Percentiles rank a stretch among this genome's conserved stretches.
phyloP scores from a whole-genome alignment of 2,113 vertebrate genomes.

The Gopherus flavomarginatus region DNA sequence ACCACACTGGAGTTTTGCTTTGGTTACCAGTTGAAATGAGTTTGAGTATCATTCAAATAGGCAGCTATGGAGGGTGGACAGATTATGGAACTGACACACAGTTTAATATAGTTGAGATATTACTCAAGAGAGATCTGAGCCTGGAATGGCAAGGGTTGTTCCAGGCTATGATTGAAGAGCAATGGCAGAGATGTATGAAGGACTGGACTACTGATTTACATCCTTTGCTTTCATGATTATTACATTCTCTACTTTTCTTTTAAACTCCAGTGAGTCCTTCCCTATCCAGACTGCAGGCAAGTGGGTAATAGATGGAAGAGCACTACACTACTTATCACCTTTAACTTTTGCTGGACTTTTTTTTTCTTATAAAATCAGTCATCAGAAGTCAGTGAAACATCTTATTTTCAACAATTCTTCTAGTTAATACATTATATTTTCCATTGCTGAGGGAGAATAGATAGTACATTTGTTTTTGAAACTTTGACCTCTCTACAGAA shows the following conservation, averaged over 20 bases:
- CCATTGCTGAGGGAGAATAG: not conserved
- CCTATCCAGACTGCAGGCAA: not conserved
- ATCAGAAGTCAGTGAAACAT: not conserved
- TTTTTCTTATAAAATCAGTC: not conserved
- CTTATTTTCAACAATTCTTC: not conserved
- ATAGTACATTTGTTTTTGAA: not conserved
- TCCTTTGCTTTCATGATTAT: not conserved
- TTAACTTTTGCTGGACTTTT: not conserved
- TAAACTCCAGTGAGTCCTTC: not conserved
- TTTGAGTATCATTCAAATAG: not conserved
- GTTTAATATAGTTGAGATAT: not conserved
- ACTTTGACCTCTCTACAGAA: not conserved
- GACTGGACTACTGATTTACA: rapidly evolving
- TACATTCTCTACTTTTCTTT: not conserved
- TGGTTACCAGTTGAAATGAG: not conserved
- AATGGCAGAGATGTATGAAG: not conserved
- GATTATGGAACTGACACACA: not conserved
- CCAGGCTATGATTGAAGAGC: not conserved
- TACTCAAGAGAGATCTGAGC: not conserved
- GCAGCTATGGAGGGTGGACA: not conserved
- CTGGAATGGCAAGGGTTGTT: rapidly evolving
- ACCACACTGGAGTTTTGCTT: rapidly evolving
- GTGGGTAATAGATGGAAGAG: not conserved
- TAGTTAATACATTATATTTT: not conserved
- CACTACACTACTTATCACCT: not conserved